Base-by-base conservation (phyloP, 1,140 invertebrate genomes). In the Zaprionus africanus region DNA sequence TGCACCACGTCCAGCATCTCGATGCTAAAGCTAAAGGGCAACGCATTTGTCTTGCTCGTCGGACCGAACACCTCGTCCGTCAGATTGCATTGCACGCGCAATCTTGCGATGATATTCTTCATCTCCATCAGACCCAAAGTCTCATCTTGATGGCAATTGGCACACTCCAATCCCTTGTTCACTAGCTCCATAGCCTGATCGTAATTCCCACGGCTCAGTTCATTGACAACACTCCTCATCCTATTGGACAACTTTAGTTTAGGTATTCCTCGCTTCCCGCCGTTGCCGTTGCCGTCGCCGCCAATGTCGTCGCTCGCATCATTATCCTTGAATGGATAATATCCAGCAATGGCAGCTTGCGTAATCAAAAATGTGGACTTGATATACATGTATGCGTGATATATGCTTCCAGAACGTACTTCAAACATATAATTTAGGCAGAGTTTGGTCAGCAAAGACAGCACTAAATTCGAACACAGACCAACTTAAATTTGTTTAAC, bases 1-100 rank as follows among this genome's bases (percentile, higher is more conserved):
- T 94, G 93, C 0, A 96, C 94, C 13, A 95, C 94, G 24, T 95
- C 94, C n/a, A 94, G 70, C 76, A 95, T 95, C 17, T 95, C 94
- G 12, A 77, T 22, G 24, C 60, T 82, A 38, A 90, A 90, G 15
- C 61, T 57, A 26, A 72, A n/a, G 0, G 86, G 85, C 56, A 90
- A 49, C 11, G 82, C 85, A 41, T 68, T 64, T 13, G 86, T 79
- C 22, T 83, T 72, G 1, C 11, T 31, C 1, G 83, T 86, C 4
- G 83, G 83, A 1, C 83, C 83, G 12, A 56, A 59, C 6, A 58
- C n/a, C 38, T 59, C 54, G 1, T 46, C 63, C 12, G 70, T 51
- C 9, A 31, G 38, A 13, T 80, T 79, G 34, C 49, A 31, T 24
- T 61, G 73, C 7, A 90, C 41, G 0, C 76, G 67, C 46, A 90